Conservation (phyloP, 2,797 vertebrate species). For the Mionectes olivaceus region DNA sequence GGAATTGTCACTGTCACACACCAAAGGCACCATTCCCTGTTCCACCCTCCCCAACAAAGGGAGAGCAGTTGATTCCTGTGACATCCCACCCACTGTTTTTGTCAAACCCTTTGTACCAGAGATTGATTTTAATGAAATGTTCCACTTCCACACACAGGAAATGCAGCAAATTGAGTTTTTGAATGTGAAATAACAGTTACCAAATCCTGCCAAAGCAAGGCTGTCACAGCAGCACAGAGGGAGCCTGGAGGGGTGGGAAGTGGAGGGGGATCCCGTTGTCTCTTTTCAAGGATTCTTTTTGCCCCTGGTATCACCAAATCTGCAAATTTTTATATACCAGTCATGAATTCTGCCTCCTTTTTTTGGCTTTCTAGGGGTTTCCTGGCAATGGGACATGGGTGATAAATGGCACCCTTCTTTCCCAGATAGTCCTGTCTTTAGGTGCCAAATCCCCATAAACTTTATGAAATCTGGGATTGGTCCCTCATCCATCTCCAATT, state of each 20-base stretch:
- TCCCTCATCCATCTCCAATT: not conserved
- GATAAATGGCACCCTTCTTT: not conserved
- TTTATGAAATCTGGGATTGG: not conserved
- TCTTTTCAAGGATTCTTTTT: not conserved
- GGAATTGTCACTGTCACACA: not conserved
- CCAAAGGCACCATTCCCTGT: not conserved
- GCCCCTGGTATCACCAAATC: not conserved
- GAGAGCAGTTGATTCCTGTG: not conserved
- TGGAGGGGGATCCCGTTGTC: fast-evolving
- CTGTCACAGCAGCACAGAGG: not conserved
- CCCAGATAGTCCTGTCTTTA: not conserved
- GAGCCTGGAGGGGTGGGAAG: not conserved
- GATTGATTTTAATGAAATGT: not conserved
- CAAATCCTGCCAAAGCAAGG: not conserved
- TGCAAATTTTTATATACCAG: not conserved
- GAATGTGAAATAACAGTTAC: not conserved
- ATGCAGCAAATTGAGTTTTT: not conserved
- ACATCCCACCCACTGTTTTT: not conserved
- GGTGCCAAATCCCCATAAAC: not conserved
- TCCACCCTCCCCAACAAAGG: not conserved
- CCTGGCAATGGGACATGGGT: not conserved
- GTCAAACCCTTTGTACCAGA: not conserved
- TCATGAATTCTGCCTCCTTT: not conserved
- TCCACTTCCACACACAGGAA: not conserved
- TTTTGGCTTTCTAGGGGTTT: not conserved